phyloP scores from a whole-genome alignment of 2,113 vertebrate genomes.

The Murina feae region DNA sequence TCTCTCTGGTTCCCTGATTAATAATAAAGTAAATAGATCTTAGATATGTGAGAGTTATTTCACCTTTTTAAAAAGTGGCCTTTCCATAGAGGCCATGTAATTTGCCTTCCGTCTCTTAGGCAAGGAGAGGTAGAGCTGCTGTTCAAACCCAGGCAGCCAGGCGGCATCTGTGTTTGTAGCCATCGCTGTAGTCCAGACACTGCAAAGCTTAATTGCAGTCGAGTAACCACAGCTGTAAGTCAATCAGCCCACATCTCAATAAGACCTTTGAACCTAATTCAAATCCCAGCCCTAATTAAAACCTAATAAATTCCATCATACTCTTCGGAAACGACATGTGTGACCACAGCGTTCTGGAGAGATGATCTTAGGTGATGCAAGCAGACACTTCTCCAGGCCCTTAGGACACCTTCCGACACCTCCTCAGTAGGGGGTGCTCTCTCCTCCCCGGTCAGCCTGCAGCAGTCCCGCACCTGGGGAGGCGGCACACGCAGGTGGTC shows the following conservation, averaged over 20 bases:
- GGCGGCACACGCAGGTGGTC: background rate
- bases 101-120: background rate
- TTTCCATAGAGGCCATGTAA: background rate
- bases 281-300: background rate
- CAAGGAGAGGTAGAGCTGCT: background rate
- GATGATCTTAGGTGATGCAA: background rate
- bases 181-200: background rate
- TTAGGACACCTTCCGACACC: too few species aligned
- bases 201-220: background rate
- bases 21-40: background rate
- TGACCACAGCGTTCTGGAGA: background rate
- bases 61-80: background rate
- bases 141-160: background rate
- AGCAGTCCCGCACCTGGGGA: background rate
- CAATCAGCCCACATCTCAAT: background rate
- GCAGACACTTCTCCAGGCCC: background rate
- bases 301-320: background rate
- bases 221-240: background rate
- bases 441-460: background rate
- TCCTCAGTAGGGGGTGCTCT: fast-evolving
- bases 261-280: background rate
- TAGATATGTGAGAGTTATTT: background rate
- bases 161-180: background rate
- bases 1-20: background rate
- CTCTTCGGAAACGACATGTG: background rate